phyloP scores from a whole-genome alignment of 2,113 vertebrate species.

The Murina feae region DNA sequence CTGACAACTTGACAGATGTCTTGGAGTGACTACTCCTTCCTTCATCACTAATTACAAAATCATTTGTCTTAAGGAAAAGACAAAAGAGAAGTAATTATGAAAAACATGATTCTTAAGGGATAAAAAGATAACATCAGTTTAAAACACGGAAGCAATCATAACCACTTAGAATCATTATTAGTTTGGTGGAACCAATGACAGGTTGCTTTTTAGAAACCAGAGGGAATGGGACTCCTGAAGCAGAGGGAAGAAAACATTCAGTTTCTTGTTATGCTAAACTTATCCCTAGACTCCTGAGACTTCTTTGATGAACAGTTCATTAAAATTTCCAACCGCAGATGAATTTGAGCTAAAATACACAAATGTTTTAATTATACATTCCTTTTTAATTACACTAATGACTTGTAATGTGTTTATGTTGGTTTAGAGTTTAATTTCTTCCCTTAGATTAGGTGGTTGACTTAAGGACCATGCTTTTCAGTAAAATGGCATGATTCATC shows the following conservation, averaged over 20 bases:
- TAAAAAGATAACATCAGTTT: slow-evolving; percentile 88
- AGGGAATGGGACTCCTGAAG: slow-evolving; percentile 78
- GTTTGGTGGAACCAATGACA: slow-evolving; percentile 85
- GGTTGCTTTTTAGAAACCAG: slow-evolving; percentile 79
- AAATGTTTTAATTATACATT: slow-evolving; percentile 90
- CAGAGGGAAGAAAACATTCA: slow-evolving; percentile 79
- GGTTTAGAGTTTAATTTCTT: slow-evolving; percentile 89
- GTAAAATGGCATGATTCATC: slow-evolving; percentile 85
- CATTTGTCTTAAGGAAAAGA: slow-evolving; percentile 89
- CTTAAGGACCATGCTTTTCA: slow-evolving; percentile 85
- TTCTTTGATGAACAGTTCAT: slow-evolving; percentile 89
- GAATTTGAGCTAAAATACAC: slow-evolving; percentile 89
- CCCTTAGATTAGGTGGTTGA: slow-evolving; percentile 87
- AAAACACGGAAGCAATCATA: slow-evolving; percentile 86
- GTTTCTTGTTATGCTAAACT: slow-evolving; percentile 87
- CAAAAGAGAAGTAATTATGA: slow-evolving; percentile 89
- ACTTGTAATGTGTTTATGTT: slow-evolving; percentile 89
- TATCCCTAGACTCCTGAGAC: slow-evolving; percentile 83
- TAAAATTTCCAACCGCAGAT: slow-evolving; percentile 84
- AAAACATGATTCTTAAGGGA: slow-evolving; percentile 89
- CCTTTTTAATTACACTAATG: slow-evolving; percentile 90
- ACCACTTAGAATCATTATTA: slow-evolving; percentile 89
- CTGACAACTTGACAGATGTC: slow-evolving; percentile 90
- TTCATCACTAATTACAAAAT: slow-evolving; percentile 90
- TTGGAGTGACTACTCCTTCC: slow-evolving; percentile 84